A percentile compares a stretch with the other conserved stretches of the same genome.
Evolutionary conservation across 2,888 invertebrate genomes (phyloP).

Genomic region (Trachelus troglodyta): DNA sequence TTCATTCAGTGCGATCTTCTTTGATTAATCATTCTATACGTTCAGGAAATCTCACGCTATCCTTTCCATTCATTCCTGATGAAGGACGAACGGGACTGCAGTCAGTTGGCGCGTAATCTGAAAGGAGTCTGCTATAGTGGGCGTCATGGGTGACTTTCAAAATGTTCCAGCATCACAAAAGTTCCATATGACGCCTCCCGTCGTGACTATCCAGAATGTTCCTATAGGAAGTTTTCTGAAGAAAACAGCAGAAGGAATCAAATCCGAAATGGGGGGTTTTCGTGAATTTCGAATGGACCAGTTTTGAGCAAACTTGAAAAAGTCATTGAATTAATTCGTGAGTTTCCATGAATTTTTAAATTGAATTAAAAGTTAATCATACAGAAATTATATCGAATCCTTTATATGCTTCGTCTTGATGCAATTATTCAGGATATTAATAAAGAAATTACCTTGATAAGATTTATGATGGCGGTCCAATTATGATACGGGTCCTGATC

Average conservation of each 20-base stretch:
- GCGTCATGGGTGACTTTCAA: slow-evolving; percentile 10
- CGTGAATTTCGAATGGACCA: neutral
- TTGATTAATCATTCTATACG: slow-evolving; percentile 17
- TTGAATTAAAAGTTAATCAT: no score
- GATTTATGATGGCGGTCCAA: slow-evolving; percentile 25
- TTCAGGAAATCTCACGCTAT: slow-evolving; percentile 8
- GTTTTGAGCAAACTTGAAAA: neutral
- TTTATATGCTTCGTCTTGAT: neutral
- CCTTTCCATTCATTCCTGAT: slow-evolving; percentile 22
- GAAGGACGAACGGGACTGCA: slow-evolving; percentile 22
- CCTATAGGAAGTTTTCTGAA: neutral
- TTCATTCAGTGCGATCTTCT: slow-evolving; percentile 9
- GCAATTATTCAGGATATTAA: neutral
- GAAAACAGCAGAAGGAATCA: neutral
- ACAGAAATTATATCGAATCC: no score
- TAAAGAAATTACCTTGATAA: slow-evolving; percentile 28
- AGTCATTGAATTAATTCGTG: no score
- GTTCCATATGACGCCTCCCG: slow-evolving; percentile 12
- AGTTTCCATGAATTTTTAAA: no score
- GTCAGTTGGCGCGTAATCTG: slow-evolving; percentile 23
- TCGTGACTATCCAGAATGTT: slow-evolving; percentile 10
- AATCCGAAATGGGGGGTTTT: neutral
- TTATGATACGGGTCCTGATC: slow-evolving; percentile 34
- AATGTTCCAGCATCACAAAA: slow-evolving; percentile 7
- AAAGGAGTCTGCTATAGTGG: slow-evolving; percentile 9